Evolutionary conservation across 2,888 invertebrate species (phyloP).

Genomic region (Agrochola litura): DNA sequence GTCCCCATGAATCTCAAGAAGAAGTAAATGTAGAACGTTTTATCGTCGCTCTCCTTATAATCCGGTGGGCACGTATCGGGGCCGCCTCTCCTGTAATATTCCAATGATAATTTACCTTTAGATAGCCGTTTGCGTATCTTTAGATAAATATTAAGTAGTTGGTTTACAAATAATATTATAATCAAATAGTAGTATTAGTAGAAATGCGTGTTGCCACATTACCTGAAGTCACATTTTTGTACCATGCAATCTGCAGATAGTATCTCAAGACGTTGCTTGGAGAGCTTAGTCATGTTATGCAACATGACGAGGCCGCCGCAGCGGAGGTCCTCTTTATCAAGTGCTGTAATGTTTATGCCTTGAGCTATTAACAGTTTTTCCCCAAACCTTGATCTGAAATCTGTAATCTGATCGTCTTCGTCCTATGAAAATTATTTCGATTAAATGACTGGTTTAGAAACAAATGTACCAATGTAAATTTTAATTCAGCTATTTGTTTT

Average conservation of each 20-base stretch:
- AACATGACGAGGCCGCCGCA: constrained; percentile 93
- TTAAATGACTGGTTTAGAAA: background rate
- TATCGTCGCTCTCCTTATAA: constrained; percentile 94
- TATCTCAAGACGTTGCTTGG: constrained; percentile 90
- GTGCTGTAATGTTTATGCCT: constrained; percentile 93
- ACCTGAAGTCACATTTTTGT: constrained; percentile 94
- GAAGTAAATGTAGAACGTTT: constrained; percentile 96
- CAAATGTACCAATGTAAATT: background rate
- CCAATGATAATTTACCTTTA: constrained; percentile 76
- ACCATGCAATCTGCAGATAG: constrained; percentile 93
- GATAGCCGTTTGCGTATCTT: constrained; percentile 73
- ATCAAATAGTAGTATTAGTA: constrained; percentile 64
- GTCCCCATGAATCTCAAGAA: constrained; percentile 94
- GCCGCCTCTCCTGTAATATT: constrained; percentile 92
- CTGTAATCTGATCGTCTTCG: constrained; percentile 93
- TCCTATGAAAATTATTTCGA: constrained; percentile 79
- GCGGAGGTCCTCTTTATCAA: constrained; percentile 93
- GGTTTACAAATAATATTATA: constrained; percentile 71
- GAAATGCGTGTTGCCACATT: constrained; percentile 59
- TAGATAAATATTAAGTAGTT: constrained; percentile 73
- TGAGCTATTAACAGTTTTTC: constrained; percentile 91
- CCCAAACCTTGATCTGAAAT: constrained; percentile 93
- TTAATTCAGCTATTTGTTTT: background rate
- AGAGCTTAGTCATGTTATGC: constrained; percentile 92
- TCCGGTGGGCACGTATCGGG: constrained; percentile 95